phyloP scores from a whole-genome alignment of 2,888 invertebrate genomes.

The Urechis unicinctus region DNA sequence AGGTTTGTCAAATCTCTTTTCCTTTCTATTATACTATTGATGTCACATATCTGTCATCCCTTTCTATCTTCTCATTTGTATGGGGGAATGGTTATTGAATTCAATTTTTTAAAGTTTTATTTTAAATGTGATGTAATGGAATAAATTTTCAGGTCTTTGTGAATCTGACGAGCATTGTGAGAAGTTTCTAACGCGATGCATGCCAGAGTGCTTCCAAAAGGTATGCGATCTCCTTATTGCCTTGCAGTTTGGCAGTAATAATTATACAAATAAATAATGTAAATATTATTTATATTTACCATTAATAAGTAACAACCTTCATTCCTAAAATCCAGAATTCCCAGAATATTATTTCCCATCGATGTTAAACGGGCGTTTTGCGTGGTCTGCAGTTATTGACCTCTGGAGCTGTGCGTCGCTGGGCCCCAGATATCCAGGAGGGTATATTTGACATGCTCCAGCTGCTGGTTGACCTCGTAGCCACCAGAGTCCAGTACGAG shows the following conservation, averaged over 20 bases:
- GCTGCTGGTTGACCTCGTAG: conserved; percentile 50
- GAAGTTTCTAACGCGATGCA: conserved; percentile 50
- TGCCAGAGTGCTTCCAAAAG: conserved; percentile 54
- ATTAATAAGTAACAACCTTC: not conserved
- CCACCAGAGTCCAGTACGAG: conserved; percentile 45
- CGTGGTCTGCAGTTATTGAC: conserved; percentile 47
- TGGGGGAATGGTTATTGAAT: not conserved
- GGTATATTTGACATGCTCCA: conserved; percentile 54
- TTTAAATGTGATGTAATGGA: not conserved
- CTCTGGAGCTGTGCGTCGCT: conserved; percentile 51
- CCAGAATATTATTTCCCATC: no score
- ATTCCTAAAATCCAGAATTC: not conserved
- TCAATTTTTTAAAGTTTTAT: not conserved
- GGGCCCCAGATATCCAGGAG: conserved; percentile 53
- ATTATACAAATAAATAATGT: no score
- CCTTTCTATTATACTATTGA: not conserved
- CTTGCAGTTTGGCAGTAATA: no score
- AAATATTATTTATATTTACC: no score
- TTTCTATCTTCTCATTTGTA: not conserved
- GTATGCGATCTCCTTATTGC: no score
- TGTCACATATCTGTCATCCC: not conserved
- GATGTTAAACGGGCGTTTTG: no score
- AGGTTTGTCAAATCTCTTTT: conserved; percentile 40
- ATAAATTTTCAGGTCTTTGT: conserved; percentile 35
- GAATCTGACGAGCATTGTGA: conserved; percentile 52